Evolutionary conservation across 2,797 vertebrate species (phyloP).

Genomic region (Micromesistius poutassou): DNA sequence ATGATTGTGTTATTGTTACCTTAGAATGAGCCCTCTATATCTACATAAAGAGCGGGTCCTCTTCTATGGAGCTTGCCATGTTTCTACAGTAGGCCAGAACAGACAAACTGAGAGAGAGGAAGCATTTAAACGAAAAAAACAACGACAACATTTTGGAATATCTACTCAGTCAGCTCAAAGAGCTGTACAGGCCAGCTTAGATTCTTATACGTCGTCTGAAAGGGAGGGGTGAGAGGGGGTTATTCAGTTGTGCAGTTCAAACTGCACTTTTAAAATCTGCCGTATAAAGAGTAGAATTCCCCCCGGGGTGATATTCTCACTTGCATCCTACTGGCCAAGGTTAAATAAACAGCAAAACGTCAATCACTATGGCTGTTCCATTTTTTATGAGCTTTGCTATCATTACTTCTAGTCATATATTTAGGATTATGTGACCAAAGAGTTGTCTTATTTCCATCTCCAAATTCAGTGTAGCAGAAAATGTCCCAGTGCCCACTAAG

Average conservation of each 20-base stretch:
- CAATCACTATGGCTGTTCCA: slow-evolving; percentile 35
- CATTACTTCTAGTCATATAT: slow-evolving; percentile 40
- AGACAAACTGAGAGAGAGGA: no score
- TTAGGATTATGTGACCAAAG: slow-evolving; percentile 31
- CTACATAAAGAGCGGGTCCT: no score
- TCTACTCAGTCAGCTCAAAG: no score
- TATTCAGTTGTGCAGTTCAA: no score
- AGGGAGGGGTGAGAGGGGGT: no score
- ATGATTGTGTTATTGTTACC: no score
- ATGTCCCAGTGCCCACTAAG: slow-evolving; percentile 34
- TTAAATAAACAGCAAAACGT: slow-evolving; percentile 37
- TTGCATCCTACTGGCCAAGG: slow-evolving; percentile 32
- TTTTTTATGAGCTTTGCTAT: slow-evolving; percentile 36
- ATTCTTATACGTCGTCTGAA: slow-evolving; percentile 13
- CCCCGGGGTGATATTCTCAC: slow-evolving; percentile 31
- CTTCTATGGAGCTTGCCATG: no score
- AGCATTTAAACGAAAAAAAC: no score
- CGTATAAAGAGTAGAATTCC: slow-evolving; percentile 26
- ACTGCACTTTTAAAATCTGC: neutral
- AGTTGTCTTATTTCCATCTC: slow-evolving; percentile 55
- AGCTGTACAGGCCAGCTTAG: slow-evolving; percentile 28
- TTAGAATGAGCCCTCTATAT: no score
- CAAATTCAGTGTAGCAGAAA: slow-evolving; percentile 60
- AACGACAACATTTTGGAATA: no score
- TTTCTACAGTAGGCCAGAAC: no score